phyloP scores from a whole-genome alignment of 2,113 vertebrate species.

The Nanorana parkeri region DNA sequence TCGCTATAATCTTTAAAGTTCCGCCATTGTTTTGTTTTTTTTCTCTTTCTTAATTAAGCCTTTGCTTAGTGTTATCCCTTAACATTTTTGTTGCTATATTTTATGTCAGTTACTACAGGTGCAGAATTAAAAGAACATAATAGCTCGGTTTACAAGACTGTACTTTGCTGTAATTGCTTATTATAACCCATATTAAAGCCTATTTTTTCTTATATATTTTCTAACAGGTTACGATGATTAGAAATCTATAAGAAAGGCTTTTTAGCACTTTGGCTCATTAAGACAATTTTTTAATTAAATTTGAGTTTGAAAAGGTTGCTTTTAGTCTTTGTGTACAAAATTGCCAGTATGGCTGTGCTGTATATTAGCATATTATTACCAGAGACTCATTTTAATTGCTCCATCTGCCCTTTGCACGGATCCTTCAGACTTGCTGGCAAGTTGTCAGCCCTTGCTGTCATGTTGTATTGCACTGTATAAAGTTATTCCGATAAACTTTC shows the following conservation, averaged over 20 bases:
- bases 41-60: conserved; percentile 15
- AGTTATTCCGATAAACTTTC: background rate
- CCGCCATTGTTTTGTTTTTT: too few relatives aligned
- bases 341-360: background rate
- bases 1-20: too few relatives aligned
- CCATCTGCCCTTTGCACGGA: conserved; percentile 9
- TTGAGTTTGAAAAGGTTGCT: background rate
- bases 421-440: background rate
- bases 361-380: background rate
- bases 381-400: conserved; percentile 2
- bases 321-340: conserved; percentile 1
- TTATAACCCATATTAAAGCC: background rate
- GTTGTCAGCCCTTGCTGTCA: background rate
- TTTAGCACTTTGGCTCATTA: conserved; percentile 14
- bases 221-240: background rate
- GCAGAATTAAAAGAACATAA: background rate
- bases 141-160: background rate
- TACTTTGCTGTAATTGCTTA: conserved; percentile 6
- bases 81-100: background rate
- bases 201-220: background rate
- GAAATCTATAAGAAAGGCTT: background rate
- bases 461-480: conserved; percentile 7
- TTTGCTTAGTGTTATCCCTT: too few relatives aligned
- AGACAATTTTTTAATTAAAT: background rate
- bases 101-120: background rate